phyloP scores from a whole-genome alignment of 2,888 invertebrate species.

The Falcaria lacertinaria region DNA sequence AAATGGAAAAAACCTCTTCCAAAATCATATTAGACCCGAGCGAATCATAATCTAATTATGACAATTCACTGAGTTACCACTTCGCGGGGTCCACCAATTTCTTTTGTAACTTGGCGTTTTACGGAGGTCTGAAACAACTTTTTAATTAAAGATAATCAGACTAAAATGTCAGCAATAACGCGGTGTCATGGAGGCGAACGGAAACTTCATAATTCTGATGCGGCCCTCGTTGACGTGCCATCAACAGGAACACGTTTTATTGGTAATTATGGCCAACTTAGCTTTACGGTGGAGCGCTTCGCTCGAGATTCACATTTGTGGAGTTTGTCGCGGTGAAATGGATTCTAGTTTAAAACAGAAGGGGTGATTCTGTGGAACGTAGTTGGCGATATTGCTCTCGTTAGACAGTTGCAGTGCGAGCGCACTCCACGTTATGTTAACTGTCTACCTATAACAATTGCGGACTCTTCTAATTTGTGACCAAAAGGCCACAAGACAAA shows the following conservation, averaged over 20 bases:
- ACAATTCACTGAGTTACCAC: conserved; percentile 63
- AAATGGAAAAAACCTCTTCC: conserved; percentile 27
- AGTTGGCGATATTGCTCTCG: conserved; percentile 69
- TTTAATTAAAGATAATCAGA: conserved; percentile 74
- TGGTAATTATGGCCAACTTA: conserved; percentile 69
- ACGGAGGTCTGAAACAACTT: conserved; percentile 65
- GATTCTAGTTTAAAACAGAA: conserved; percentile 72
- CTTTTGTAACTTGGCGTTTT: conserved; percentile 68
- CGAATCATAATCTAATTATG: conserved; percentile 64
- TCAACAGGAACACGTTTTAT: conserved; percentile 63
- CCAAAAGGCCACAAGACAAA: conserved; percentile 24
- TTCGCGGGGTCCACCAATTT: conserved; percentile 60
- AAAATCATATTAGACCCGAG: conserved; percentile 43
- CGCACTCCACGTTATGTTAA: conserved; percentile 45
- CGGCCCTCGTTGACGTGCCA: conserved; percentile 48
- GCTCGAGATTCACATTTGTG: conserved; percentile 62
- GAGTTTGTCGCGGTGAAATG: conserved; percentile 67
- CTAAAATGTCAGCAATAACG: conserved; percentile 64
- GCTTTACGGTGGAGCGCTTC: conserved; percentile 53
- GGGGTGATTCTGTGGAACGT: conserved; percentile 56
- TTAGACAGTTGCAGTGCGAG: conserved; percentile 52
- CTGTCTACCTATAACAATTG: conserved; percentile 37
- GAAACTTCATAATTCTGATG: conserved; percentile 63
- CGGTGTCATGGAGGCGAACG: conserved; percentile 55
- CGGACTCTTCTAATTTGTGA: conserved; percentile 26